A percentile compares a stretch with the other conserved stretches of the same genome.
These are phyloP conservation scores for Rhinogobio ventralis DNA, from an alignment of 2,797 vertebrate genomes.

Conservation along the genomic window DNA sequence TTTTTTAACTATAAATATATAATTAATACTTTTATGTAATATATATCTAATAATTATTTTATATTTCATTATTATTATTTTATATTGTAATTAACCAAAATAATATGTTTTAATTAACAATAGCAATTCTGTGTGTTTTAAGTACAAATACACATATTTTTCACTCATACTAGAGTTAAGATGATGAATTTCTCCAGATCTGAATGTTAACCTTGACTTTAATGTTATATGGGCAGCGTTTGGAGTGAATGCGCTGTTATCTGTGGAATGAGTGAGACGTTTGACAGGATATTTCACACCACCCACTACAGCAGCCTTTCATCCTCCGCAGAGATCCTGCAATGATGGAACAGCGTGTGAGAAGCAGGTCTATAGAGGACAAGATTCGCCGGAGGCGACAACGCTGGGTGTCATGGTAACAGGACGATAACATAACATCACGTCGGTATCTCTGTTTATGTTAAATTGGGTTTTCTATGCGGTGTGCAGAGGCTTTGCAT, in stretches of 20 bases:
- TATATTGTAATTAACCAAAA: not conserved
- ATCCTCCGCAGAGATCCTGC: conserved; percentile 60
- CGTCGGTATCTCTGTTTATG: not conserved
- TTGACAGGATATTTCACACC: conserved; percentile 66
- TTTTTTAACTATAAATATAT: no score
- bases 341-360: conserved; percentile 66
- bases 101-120: not conserved
- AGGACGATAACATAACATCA: conserved; percentile 4
- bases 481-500: not conserved
- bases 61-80: not conserved
- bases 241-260: not conserved
- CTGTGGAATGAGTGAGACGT: conserved; percentile 8
- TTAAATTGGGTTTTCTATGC: not conserved
- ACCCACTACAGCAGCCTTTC: conserved; percentile 55
- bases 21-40: not conserved
- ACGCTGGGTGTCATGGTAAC: conserved; percentile 28
- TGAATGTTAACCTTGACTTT: not conserved
- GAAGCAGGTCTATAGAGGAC: conserved; percentile 65
- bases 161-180: not conserved
- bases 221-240: not conserved
- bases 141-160: not conserved
- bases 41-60: conserved; percentile 54
- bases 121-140: not conserved
- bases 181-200: not conserved
- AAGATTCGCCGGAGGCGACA: not conserved